phyloP scores from a whole-genome alignment of 2,888 invertebrate genomes.

The Ganaspis brasiliensis region DNA sequence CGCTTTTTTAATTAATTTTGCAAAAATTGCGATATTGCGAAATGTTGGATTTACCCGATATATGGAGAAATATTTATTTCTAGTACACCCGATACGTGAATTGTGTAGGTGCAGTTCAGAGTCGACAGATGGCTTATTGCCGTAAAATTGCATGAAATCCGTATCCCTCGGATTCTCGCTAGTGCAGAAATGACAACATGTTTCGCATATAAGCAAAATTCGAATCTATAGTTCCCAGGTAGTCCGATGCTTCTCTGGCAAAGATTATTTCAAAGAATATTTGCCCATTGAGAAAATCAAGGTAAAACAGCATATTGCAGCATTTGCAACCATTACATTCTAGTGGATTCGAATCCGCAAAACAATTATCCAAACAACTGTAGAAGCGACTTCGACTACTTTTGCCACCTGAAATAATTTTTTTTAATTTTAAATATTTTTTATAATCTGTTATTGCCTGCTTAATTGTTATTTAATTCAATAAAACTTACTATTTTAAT shows the following conservation, averaged over 20 bases:
- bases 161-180: constrained; percentile 47
- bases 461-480: too few relatives aligned
- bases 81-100: constrained; percentile 2
- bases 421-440: constrained; percentile 12
- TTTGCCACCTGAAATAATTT: constrained; percentile 51
- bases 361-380: constrained; percentile 63
- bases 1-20: neutral
- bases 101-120: constrained; percentile 23
- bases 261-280: constrained; percentile 63
- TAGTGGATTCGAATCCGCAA: constrained; percentile 59
- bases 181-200: constrained; percentile 32
- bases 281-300: constrained; percentile 62
- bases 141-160: constrained; percentile 36
- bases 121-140: constrained; percentile 45
- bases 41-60: constrained; percentile 17
- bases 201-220: constrained; percentile 59
- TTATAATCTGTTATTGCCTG: neutral
- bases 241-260: constrained; percentile 68
- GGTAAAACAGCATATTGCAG: constrained; percentile 64
- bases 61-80: neutral
- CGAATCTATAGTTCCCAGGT: constrained; percentile 48
- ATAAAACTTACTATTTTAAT: too few relatives aligned
- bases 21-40: too few relatives aligned
- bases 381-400: constrained; percentile 66
- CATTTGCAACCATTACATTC: constrained; percentile 55